Evolutionary conservation across 2,113 vertebrate species (phyloP).

Genomic region (Syngnathus scovelli): DNA sequence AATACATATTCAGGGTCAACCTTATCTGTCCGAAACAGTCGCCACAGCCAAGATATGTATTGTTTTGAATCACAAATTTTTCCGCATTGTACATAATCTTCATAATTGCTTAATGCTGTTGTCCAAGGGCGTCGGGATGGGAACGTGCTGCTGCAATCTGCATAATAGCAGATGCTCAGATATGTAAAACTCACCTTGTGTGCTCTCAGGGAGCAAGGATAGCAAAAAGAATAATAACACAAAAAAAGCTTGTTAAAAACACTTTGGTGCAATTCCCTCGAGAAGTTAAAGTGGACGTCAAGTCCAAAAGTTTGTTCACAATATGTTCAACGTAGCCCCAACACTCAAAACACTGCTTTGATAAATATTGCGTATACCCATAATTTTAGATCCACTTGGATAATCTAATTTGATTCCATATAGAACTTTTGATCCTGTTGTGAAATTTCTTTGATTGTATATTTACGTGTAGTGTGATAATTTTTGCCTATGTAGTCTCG

Average conservation of each 20-base stretch:
- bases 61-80: constrained; percentile 76
- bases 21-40: constrained; percentile 72
- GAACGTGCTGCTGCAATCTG: constrained; percentile 65
- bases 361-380: too few species aligned
- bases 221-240: constrained; percentile 3
- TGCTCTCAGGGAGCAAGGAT: constrained; percentile 25
- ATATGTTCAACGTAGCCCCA: too few species aligned
- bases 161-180: constrained; percentile 72
- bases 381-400: background rate
- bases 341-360: too few species aligned
- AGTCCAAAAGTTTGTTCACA: too few species aligned
- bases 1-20: constrained; percentile 74
- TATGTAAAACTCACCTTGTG: constrained; percentile 67
- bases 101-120: constrained; percentile 74
- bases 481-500: background rate
- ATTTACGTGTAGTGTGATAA: background rate
- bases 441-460: background rate
- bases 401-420: background rate
- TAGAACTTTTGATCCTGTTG: too few species aligned
- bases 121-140: constrained; percentile 72
- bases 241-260: constrained; percentile 38
- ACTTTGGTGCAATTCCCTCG: constrained; percentile 12
- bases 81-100: constrained; percentile 64
- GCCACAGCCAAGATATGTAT: constrained; percentile 51
- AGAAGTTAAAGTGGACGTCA: too few species aligned